These are phyloP conservation scores for Pantherophis alleghaniensis DNA, from an alignment of 2,797 vertebrate genomes.

Conservation along the genomic window DNA sequence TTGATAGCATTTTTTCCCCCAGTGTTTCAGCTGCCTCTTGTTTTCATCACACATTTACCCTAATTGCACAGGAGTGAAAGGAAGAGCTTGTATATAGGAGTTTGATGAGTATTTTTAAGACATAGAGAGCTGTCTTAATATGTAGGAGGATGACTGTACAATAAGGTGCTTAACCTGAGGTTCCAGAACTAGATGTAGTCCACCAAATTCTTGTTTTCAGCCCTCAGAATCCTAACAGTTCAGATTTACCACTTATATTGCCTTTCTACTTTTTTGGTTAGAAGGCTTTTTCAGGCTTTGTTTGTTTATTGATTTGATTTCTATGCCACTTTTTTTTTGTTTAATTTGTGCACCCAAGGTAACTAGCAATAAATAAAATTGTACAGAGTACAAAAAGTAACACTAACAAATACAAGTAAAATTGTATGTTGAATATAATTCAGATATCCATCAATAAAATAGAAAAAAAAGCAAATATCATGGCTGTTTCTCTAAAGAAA, in stretches of 20 bases:
- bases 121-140: background rate
- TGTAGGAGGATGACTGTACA: background rate
- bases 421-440: background rate
- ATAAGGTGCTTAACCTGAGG: background rate
- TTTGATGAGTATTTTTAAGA: too few species aligned
- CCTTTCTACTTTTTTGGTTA: background rate
- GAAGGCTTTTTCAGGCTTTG: background rate
- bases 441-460: background rate
- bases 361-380: background rate
- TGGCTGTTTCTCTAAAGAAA: background rate
- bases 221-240: background rate
- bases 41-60: background rate
- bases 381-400: background rate
- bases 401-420: background rate
- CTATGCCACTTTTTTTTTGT: background rate
- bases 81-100: background rate
- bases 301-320: background rate
- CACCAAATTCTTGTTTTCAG: background rate
- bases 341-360: background rate
- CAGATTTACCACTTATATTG: background rate
- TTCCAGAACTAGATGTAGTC: background rate
- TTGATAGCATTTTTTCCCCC: slow-evolving; percentile 4
- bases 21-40: slow-evolving; percentile 7
- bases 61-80: background rate
- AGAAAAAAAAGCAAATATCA: background rate